Percentiles rank a stretch among this genome's conserved stretches.
phyloP scores from a whole-genome alignment of 2,797 vertebrate genomes.

The Cygnus olor region DNA sequence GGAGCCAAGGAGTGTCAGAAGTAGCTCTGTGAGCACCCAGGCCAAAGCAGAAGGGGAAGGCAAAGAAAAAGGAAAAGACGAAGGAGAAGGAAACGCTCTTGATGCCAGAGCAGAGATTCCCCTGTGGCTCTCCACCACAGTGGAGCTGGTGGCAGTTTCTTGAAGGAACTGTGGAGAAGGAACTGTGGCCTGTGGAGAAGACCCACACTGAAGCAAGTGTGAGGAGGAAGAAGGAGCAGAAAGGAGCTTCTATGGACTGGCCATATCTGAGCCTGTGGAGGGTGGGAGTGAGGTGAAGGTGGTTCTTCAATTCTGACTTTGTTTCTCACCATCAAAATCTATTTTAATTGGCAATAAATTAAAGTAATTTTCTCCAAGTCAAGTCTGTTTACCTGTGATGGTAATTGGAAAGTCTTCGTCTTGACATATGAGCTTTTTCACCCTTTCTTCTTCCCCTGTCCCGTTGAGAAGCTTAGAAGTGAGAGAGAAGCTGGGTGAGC shows the following conservation, averaged over 20 bases:
- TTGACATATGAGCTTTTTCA: neutral
- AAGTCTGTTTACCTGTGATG: neutral
- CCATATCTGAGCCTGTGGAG: neutral
- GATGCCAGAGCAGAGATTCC: neutral
- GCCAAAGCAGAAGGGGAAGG: too few species aligned
- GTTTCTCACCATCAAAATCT: neutral
- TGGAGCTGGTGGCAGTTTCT: neutral
- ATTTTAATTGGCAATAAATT: neutral
- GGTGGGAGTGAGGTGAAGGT: neutral
- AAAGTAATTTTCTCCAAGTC: neutral
- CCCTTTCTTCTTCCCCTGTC: neutral
- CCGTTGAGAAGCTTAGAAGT: neutral
- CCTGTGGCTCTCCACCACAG: fast-evolving
- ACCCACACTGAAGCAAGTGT: neutral
- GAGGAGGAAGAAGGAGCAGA: neutral
- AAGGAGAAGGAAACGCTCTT: neutral
- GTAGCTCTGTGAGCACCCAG: fast-evolving
- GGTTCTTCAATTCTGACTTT: neutral
- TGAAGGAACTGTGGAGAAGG: neutral
- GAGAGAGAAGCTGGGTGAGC: neutral
- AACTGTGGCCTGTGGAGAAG: neutral
- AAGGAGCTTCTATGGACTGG: fast-evolving
- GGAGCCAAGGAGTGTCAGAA: neutral
- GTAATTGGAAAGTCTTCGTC: neutral
- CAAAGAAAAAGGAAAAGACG: too few species aligned